phyloP scores from a whole-genome alignment of 2,113 vertebrate genomes.

The Variabilichromis moorii region DNA sequence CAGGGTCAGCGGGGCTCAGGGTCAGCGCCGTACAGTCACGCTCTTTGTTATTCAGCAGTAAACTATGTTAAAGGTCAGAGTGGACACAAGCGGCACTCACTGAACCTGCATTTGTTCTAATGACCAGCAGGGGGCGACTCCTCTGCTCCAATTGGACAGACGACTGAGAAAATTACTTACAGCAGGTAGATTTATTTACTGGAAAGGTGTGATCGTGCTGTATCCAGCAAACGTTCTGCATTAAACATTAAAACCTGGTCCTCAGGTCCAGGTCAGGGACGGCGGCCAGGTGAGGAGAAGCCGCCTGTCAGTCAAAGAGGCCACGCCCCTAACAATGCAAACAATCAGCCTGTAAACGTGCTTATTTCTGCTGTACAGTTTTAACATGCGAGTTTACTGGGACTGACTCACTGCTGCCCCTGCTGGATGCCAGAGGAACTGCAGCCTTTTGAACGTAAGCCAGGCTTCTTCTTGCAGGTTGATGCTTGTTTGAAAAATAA shows the following conservation, averaged over 20 bases:
- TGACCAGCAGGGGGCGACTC: neutral
- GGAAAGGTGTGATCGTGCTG: accelerated
- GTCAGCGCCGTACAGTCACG: neutral
- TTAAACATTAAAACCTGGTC: neutral
- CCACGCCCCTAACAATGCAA: neutral
- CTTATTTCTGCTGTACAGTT: neutral
- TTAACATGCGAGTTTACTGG: neutral
- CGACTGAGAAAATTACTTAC: neutral
- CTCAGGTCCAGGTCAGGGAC: neutral
- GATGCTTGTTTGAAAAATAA: neutral
- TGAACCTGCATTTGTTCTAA: neutral
- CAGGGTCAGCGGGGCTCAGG: neutral
- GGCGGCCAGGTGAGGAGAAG: neutral
- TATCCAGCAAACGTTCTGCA: neutral
- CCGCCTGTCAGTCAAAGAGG: neutral
- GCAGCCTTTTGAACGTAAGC: neutral
- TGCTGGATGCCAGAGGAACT: neutral
- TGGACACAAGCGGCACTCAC: neutral
- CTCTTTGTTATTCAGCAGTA: neutral
- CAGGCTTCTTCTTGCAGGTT: neutral
- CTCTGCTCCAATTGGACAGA: neutral
- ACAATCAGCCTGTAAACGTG: neutral
- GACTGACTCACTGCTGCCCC: neutral
- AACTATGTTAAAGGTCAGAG: neutral
- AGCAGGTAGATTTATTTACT: neutral